Percentiles rank a stretch among this genome's conserved stretches.
Evolutionary conservation across 2,888 invertebrate species (phyloP).

Genomic region (Agrenia bidenticulata): DNA sequence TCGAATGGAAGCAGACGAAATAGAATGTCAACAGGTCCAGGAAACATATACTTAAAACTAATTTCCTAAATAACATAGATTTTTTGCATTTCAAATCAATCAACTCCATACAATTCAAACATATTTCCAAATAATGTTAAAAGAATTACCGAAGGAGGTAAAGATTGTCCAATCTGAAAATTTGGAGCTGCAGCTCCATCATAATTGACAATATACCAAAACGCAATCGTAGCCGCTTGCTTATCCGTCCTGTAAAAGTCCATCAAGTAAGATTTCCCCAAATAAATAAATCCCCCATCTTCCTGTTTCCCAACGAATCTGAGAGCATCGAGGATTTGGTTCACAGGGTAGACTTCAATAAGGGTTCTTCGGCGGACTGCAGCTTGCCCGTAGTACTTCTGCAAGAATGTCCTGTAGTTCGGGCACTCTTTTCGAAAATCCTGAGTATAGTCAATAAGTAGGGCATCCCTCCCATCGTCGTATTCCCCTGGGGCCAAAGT

Average conservation of each 20-base stretch:
- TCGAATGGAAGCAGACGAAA: constrained; percentile 7
- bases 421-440: not conserved
- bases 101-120: not conserved
- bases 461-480: not conserved
- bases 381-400: not conserved
- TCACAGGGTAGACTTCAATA: not conserved
- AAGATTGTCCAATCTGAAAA: not conserved
- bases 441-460: not conserved
- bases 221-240: constrained; percentile 10
- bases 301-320: constrained; percentile 14
- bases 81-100: not conserved
- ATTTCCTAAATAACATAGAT: not conserved
- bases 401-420: not conserved
- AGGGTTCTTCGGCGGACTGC: not conserved
- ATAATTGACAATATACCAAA: constrained; percentile 9
- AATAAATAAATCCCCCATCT: constrained; percentile 16
- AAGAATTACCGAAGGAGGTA: constrained; percentile 1
- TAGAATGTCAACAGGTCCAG: not conserved
- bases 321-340: constrained; percentile 1
- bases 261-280: constrained; percentile 7
- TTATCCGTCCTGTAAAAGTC: constrained; percentile 10
- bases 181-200: constrained; percentile 1
- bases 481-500: not conserved
- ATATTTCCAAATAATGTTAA: not conserved
- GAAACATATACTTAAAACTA: constrained; percentile 15